Evolutionary conservation across 2,797 vertebrate genomes (phyloP).

Genomic region (Notamacropus eugenii): DNA sequence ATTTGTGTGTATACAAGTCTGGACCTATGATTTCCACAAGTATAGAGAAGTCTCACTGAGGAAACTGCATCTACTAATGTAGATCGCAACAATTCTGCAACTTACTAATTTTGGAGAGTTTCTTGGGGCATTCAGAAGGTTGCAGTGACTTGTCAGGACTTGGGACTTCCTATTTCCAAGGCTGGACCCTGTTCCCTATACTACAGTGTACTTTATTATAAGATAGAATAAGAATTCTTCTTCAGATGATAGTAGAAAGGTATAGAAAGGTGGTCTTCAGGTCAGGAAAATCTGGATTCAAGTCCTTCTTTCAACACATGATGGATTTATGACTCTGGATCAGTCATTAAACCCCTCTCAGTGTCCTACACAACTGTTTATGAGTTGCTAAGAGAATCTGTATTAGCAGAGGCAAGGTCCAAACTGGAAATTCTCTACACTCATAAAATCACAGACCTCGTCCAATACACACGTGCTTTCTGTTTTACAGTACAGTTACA

Average conservation of each 20-base stretch:
- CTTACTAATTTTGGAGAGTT: not conserved
- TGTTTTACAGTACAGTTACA: not conserved
- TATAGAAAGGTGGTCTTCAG: not conserved
- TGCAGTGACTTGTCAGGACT: not conserved
- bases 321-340: not conserved
- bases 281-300: not conserved
- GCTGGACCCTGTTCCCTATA: not conserved
- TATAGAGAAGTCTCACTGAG: not conserved
- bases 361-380: not conserved
- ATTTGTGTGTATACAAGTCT: not conserved
- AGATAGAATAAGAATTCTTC: not conserved
- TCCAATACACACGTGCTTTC: not conserved
- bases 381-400: not conserved
- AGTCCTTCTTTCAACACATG: not conserved
- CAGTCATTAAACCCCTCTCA: not conserved
- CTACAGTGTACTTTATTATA: not conserved
- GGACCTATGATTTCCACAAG: not conserved
- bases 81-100: not conserved
- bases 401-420: not conserved
- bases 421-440: not conserved
- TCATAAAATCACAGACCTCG: not conserved
- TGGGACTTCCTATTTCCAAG: not conserved
- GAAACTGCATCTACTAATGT: not conserved
- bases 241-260: not conserved
- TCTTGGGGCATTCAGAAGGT: not conserved